A percentile compares a stretch with the other conserved stretches of the same genome.
These are phyloP conservation scores for Indicator indicator DNA, from an alignment of 2,113 vertebrate genomes.

Conservation along the genomic window DNA sequence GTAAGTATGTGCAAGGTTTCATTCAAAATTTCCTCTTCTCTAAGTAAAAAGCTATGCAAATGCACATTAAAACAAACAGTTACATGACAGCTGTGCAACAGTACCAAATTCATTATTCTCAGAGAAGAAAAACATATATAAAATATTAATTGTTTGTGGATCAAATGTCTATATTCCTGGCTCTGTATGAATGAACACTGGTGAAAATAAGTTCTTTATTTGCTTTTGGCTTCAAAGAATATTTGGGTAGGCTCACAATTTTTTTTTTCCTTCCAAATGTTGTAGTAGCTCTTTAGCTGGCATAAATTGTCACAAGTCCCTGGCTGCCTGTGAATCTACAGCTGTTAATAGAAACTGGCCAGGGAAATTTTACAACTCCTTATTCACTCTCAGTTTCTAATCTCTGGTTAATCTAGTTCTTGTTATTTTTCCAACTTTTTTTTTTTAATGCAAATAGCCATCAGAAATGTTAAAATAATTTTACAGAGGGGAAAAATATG, in stretches of 20 bases:
- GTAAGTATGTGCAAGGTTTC: neutral
- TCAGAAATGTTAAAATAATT: neutral
- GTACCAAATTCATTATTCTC: neutral
- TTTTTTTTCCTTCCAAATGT: neutral
- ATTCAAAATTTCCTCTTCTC: neutral
- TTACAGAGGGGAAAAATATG: neutral
- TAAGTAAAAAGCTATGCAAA: neutral
- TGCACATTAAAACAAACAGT: neutral
- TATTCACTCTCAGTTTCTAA: neutral
- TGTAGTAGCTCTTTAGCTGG: neutral
- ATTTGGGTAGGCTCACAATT: neutral
- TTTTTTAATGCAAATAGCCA: neutral
- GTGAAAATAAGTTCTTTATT: neutral
- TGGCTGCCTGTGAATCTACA: neutral
- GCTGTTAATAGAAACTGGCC: neutral
- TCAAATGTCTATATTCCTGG: neutral
- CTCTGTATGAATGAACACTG: neutral
- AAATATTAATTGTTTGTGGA: neutral
- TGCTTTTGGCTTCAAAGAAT: neutral
- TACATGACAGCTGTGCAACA: neutral
- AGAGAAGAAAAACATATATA: neutral
- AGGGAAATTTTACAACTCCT: neutral
- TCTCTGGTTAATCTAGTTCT: neutral
- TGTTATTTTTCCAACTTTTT: neutral
- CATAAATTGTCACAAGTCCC: neutral